These are phyloP conservation scores for Bagarius yarrelli DNA, from an alignment of 2,113 vertebrate species.

Conservation along the genomic window DNA sequence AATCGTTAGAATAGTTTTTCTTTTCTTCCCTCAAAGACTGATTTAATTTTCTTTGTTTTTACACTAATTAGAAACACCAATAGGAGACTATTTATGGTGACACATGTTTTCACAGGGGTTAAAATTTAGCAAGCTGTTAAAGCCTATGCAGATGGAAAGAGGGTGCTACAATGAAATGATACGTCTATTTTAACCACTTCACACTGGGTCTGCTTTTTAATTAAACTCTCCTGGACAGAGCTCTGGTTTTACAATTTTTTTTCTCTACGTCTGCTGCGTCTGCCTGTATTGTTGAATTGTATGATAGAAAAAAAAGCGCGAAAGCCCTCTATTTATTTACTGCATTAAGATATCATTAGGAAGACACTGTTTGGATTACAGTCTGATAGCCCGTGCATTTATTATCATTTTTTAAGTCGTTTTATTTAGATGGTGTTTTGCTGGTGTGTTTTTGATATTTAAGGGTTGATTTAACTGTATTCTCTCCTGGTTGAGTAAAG, in stretches of 20 bases:
- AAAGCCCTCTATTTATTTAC: constrained; percentile 42
- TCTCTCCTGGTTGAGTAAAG: constrained; percentile 13
- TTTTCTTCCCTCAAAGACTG: constrained; percentile 42
- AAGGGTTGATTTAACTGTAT: constrained; percentile 28
- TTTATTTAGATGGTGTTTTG: constrained; percentile 33
- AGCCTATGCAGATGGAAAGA: background rate
- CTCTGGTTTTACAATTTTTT: too few species aligned
- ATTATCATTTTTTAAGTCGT: constrained; percentile 9
- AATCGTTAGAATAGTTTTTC: background rate
- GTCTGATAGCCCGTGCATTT: constrained; percentile 36
- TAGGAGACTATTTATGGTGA: constrained; percentile 18
- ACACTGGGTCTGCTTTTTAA: constrained; percentile 22
- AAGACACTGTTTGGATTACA: constrained; percentile 27
- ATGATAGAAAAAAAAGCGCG: constrained; percentile 16
- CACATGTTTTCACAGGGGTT: constrained; percentile 24
- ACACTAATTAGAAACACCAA: constrained; percentile 21
- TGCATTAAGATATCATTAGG: constrained; percentile 16
- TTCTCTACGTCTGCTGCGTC: constrained; percentile 14
- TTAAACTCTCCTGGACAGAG: constrained; percentile 23
- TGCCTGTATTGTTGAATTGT: constrained; percentile 27
- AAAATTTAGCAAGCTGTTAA: background rate
- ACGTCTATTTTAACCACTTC: constrained; percentile 27
- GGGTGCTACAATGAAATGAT: constrained; percentile 10
- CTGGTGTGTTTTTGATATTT: constrained; percentile 22
- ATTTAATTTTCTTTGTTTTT: constrained; percentile 51